Conservation (phyloP, 2,797 vertebrate genomes). For the Xyrichtys novacula region DNA sequence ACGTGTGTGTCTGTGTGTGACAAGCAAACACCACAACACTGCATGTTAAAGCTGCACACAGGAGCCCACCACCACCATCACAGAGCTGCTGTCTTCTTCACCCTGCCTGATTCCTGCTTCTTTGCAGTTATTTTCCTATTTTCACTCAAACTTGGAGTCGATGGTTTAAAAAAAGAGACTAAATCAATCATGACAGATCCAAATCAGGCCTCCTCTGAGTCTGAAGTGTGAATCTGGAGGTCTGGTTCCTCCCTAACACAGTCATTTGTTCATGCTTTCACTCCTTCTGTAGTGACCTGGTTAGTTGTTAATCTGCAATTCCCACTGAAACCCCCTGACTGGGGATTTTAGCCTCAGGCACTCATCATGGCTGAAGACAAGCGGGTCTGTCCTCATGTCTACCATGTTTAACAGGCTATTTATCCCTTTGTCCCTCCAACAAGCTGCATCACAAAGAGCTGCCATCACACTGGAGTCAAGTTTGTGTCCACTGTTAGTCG, state of each 20-base stretch:
- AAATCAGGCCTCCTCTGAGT: constrained; percentile 52
- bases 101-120: constrained; percentile 27
- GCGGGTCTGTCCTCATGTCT: constrained; percentile 83
- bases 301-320: constrained; percentile 83
- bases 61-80: constrained; percentile 39
- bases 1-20: constrained; percentile 63
- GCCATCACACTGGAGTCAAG: constrained; percentile 33
- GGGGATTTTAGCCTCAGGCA: constrained; percentile 87
- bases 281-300: constrained; percentile 78
- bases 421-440: constrained; percentile 51
- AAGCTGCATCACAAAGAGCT: constrained; percentile 38
- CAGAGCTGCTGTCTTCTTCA: no score
- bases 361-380: constrained; percentile 85
- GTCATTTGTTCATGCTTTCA: constrained; percentile 53
- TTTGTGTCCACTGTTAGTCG: constrained; percentile 17
- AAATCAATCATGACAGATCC: constrained; percentile 45
- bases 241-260: neutral
- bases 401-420: constrained; percentile 77
- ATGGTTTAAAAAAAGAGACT: constrained; percentile 22
- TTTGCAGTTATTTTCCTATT: constrained; percentile 13
- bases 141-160: constrained; percentile 15
- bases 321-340: constrained; percentile 86
- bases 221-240: constrained; percentile 38
- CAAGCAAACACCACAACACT: constrained; percentile 75
- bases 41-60: constrained; percentile 76